Conservation (phyloP, 2,113 vertebrate species). For the Delphinapterus leucas region DNA sequence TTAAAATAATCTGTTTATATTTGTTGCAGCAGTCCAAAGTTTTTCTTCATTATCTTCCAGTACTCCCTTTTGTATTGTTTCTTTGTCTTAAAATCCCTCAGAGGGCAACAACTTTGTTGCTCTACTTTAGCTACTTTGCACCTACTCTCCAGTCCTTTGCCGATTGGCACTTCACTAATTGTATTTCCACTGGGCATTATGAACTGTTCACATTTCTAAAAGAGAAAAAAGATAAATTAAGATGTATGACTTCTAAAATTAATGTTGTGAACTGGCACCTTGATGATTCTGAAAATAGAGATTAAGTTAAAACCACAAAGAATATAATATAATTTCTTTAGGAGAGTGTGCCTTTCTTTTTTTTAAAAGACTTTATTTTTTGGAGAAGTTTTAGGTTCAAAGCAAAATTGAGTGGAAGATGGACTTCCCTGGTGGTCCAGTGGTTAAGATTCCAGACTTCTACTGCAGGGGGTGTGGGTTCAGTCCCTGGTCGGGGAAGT, state of each 20-base stretch:
- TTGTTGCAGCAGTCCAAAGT: not conserved
- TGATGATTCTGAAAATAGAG: constrained; percentile 34
- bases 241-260: not conserved
- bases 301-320: not conserved
- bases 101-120: not conserved
- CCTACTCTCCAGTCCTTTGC: not conserved
- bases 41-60: not conserved
- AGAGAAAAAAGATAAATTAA: not conserved
- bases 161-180: not conserved
- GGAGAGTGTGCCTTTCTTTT: not conserved
- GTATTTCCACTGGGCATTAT: not conserved
- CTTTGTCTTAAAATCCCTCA: not conserved
- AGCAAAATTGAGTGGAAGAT: not conserved
- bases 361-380: not conserved
- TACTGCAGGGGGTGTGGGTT: not conserved
- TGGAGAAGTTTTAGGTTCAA: not conserved
- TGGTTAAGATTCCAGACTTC: not conserved
- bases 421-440: not conserved
- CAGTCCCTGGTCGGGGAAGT: not conserved
- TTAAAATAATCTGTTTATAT: not conserved
- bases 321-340: not conserved
- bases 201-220: constrained; percentile 1
- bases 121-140: not conserved
- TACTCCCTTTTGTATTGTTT: not conserved
- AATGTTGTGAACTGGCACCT: not conserved